Conservation (phyloP, 2,888 invertebrate species). For the Chouioia cunea region DNA sequence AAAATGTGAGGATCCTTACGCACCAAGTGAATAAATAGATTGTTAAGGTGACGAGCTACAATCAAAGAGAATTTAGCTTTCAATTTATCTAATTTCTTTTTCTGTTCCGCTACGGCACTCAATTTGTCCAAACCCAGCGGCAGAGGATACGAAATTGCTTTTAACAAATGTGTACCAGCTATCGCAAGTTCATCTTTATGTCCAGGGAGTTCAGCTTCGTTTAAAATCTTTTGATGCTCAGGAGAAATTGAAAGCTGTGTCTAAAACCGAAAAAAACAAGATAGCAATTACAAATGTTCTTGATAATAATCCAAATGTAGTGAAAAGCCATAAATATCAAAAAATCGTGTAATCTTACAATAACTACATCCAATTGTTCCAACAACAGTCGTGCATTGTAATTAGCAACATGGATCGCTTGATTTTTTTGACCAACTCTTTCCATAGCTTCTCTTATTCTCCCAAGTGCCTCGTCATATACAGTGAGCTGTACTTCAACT, state of each 20-base stretch:
- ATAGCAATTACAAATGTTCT: constrained; percentile 17
- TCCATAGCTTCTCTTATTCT: constrained; percentile 91
- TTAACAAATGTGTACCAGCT: constrained; percentile 81
- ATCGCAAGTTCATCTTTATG: constrained; percentile 76
- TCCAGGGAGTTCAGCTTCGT: constrained; percentile 79
- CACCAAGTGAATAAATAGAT: constrained; percentile 92
- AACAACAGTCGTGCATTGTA: constrained; percentile 85
- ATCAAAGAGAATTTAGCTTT: constrained; percentile 85
- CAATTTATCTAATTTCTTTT: constrained; percentile 81
- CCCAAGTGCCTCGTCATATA: constrained; percentile 85
- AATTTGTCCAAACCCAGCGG: constrained; percentile 69
- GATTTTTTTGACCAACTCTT: constrained; percentile 91
- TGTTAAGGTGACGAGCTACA: constrained; percentile 91
- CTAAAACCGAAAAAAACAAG: constrained; percentile 63
- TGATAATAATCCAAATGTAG: not conserved
- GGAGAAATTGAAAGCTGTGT: constrained; percentile 79
- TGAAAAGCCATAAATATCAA: not conserved
- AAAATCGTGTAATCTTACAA: constrained; percentile 72
- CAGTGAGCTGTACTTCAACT: constrained; percentile 80
- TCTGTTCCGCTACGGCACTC: constrained; percentile 85
- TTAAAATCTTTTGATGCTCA: constrained; percentile 76
- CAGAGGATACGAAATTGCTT: constrained; percentile 74
- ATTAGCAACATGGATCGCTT: constrained; percentile 87
- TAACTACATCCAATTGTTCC: constrained; percentile 82
- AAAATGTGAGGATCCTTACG: no score